Base-by-base conservation (phyloP, 2,797 vertebrate species). In the Aythya fuligula region DNA sequence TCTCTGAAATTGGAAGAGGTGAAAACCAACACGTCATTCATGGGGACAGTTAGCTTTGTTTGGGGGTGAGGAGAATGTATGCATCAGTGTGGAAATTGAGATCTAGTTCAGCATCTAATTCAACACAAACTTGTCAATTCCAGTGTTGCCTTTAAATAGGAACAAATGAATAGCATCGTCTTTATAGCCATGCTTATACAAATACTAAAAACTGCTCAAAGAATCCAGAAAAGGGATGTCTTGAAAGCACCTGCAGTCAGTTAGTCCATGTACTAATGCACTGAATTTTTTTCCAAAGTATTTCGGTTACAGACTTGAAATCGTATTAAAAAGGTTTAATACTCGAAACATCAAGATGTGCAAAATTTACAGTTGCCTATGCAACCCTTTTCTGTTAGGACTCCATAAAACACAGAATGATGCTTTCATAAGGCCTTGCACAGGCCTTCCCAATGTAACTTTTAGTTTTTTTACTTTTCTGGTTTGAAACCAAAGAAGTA, bases 11-110 rank as follows among this genome's bases (percentile, higher is more conserved):
- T 54, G 18, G 43, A 41, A 53, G 58, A 65, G 45, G 15, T 9
- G 62, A 67, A 93, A 7, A 5, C 9, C 51, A 83, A 7, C 4
- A 8, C 47, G 32, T 65, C 3, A 16, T 83, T 80, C 77, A 28
- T 12, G 13, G 18, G 39, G 27, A 6, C 13, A 2, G 6, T 6
- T 64, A 45, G 9, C 43, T 6, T 5, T 7, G 5, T 64, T 6
- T 4, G 6, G 6, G 11, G 6, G 19, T 5, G 49, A 14, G 49
- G 13, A 51, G 20, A 57, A 34, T 0, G 0, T 16, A 6, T 20
- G 10, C 58, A 34, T 43, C 18, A 43, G 43, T 43, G 11, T 65
- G 39, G 15, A 84, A 93, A 66, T 24, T 36, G 49, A 64, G 60
- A 43, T 47, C 7, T 77, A 28, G 38, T 79, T 62, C 8, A 34